These are phyloP conservation scores for Synchiropus splendidus DNA, from an alignment of 2,113 vertebrate genomes.

Conservation along the genomic window DNA sequence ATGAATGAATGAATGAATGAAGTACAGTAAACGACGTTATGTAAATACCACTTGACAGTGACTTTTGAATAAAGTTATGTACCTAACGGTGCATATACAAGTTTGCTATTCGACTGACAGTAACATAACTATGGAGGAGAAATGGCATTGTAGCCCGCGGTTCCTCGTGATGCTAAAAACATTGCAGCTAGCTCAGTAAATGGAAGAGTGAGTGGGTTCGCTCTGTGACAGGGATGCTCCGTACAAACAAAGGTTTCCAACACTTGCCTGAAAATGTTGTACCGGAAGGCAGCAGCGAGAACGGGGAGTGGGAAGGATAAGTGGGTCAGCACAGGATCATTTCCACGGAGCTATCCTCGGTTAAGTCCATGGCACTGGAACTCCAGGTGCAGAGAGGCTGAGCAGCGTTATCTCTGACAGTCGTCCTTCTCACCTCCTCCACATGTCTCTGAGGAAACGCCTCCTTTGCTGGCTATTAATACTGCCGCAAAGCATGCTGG, in stretches of 20 bases:
- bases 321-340: slow-evolving; percentile 53
- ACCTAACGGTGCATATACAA: too few species aligned
- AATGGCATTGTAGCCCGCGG: too few species aligned
- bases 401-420: slow-evolving; percentile 57
- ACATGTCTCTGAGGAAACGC: slow-evolving; percentile 63
- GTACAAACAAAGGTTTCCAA: neutral
- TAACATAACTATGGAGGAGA: too few species aligned
- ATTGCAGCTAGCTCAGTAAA: neutral
- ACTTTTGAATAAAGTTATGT: too few species aligned
- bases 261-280: slow-evolving; percentile 53
- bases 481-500: slow-evolving; percentile 41
- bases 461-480: slow-evolving; percentile 52
- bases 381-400: slow-evolving; percentile 48
- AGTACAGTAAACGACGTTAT: too few species aligned
- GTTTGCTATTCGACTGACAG: too few species aligned
- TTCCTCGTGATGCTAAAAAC: neutral
- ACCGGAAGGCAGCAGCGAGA: slow-evolving; percentile 13
- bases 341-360: slow-evolving; percentile 49
- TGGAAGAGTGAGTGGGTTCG: slow-evolving; percentile 51
- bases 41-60: too few species aligned
- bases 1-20: too few species aligned
- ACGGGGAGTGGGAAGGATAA: too few species aligned
- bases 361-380: slow-evolving; percentile 65
- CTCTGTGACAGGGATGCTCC: slow-evolving; percentile 42
- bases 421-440: slow-evolving; percentile 64